phyloP scores from a whole-genome alignment of 2,888 invertebrate genomes.

The Coleophora deauratella region DNA sequence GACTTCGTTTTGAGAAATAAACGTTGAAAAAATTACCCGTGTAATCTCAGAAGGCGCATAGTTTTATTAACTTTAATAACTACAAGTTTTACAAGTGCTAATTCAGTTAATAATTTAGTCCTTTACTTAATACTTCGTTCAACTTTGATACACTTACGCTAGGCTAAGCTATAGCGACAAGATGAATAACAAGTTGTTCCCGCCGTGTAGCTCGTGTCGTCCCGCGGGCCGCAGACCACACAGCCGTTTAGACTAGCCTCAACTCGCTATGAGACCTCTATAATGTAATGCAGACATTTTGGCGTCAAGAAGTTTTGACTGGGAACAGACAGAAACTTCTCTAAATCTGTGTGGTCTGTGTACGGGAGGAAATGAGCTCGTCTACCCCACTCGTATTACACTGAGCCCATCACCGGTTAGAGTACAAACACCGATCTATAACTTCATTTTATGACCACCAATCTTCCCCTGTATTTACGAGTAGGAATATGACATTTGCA shows the following conservation, averaged over 20 bases:
- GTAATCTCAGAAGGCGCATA: slow-evolving; percentile 53
- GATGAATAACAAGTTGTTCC: slow-evolving; percentile 55
- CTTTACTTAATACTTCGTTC: slow-evolving; percentile 48
- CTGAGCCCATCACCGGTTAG: slow-evolving; percentile 31
- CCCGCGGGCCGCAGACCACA: slow-evolving; percentile 2
- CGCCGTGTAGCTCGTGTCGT: slow-evolving; percentile 39
- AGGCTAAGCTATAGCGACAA: slow-evolving; percentile 46
- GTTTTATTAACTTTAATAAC: slow-evolving; percentile 35
- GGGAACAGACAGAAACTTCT: slow-evolving; percentile 13
- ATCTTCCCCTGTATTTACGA: slow-evolving; percentile 42
- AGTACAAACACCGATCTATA: slow-evolving; percentile 30
- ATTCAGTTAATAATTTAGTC: slow-evolving; percentile 35
- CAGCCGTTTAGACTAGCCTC: too few relatives aligned
- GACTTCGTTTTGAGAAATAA: too few relatives aligned
- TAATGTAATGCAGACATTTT: too few relatives aligned
- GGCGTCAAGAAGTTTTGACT: too few relatives aligned
- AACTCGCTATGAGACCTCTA: too few relatives aligned
- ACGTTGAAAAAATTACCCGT: slow-evolving; percentile 19
- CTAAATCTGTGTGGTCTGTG: too few relatives aligned
- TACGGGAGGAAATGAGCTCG: slow-evolving; percentile 13
- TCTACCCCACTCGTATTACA: slow-evolving; percentile 25
- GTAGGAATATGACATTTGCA: slow-evolving; percentile 25
- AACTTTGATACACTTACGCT: slow-evolving; percentile 45
- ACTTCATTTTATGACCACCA: slow-evolving; percentile 33
- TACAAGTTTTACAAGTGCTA: slow-evolving; percentile 46